Base-by-base conservation (phyloP, 2,888 invertebrate species). In the Linnaemya tessellans region DNA sequence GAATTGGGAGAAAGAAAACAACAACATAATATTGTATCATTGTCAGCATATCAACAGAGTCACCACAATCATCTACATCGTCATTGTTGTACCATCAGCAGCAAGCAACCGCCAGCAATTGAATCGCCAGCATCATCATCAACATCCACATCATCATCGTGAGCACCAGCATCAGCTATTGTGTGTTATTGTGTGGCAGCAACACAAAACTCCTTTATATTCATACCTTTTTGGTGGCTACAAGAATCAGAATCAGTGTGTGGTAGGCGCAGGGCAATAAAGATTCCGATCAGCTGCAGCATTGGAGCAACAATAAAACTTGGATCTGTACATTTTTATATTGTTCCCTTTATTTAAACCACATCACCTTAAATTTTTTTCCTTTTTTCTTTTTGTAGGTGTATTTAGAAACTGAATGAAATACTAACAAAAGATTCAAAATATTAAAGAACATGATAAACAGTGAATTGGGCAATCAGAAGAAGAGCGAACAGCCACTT, bases 11-110 rank as follows among this genome's bases (percentile, higher is more conserved):
- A 62, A 20, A 62, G 67, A 80, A 70, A 70, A 80, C 65, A n/a
- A n/a, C n/a, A 77, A 67, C 65, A 86, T 73, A 73, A 73, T 80
- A 67, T 80, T 80, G 84, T 86, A 84, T 86, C 86, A 86, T 86
- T 86, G 86, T 86, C 80, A 86, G 86, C 83, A 86, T 84, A 86
- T 84, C 86, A 86, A 84, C 81, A 84, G 65, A 86, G 84, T 84
- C 84, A 86, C 84, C 80, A 86, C 49, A 74, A 80, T 83, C 89
- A 89, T 89, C 89, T 88, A 88, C 89, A 88, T 89, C 88, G 87
- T 86, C 90, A 88, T 89, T 74, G 74, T 80, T 80, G 67, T 74
- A 67, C 60, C 89, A 74, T 60, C 65, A 58, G 43, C 65, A 64
- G 20, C 58, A n/a, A 64, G 20, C 58, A 90, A 88, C 89, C 87